phyloP scores from a whole-genome alignment of 2,888 invertebrate species.

The Neoaliturus tenellus region DNA sequence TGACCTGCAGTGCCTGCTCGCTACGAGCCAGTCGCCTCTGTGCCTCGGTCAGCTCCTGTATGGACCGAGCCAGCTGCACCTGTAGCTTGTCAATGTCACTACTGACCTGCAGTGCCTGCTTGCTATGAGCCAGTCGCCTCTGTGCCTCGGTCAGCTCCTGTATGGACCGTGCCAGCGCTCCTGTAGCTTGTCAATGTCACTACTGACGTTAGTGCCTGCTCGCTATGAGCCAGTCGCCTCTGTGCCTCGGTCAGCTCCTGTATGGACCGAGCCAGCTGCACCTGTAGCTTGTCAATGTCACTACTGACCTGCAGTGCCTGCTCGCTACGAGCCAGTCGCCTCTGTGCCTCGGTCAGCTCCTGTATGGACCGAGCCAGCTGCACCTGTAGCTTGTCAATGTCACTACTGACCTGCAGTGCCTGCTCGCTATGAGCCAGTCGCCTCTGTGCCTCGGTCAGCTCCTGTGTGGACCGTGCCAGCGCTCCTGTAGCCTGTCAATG shows the following conservation, averaged over 20 bases:
- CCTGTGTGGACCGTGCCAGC: constrained; percentile 2
- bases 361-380: too few relatives aligned
- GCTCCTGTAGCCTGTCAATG: constrained; percentile 73
- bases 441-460: neutral
- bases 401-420: too few relatives aligned
- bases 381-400: too few relatives aligned
- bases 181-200: constrained; percentile 73
- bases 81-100: too few relatives aligned
- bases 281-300: constrained; percentile 73
- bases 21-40: too few relatives aligned
- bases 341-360: too few relatives aligned
- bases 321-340: constrained; percentile 49
- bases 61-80: too few relatives aligned
- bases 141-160: constrained; percentile 20
- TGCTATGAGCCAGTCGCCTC: constrained; percentile 8
- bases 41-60: too few relatives aligned
- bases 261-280: constrained; percentile 68
- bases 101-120: too few relatives aligned
- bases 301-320: constrained; percentile 63
- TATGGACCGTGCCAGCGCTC: constrained; percentile 66
- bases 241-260: constrained; percentile 20
- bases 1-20: constrained; percentile 64
- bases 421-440: constrained; percentile 5
- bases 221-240: constrained; percentile 11
- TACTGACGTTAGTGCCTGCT: constrained; percentile 60